These are phyloP conservation scores for Euplagia quadripunctaria DNA, from an alignment of 2,888 invertebrate species.

Conservation along the genomic window DNA sequence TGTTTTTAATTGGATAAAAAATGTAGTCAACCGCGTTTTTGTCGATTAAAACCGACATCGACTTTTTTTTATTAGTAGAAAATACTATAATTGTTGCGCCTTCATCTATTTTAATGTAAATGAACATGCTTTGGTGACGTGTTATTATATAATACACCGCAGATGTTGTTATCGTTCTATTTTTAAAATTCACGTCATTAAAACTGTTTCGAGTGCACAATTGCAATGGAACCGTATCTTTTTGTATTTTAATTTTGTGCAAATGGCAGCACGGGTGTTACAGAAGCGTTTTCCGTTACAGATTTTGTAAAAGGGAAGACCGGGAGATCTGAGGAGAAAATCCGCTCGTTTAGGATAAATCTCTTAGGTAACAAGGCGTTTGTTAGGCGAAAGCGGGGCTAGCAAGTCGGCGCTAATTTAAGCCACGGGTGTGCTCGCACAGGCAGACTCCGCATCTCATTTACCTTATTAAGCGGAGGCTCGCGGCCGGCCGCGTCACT, in stretches of 20 bases:
- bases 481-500: conserved; percentile 77
- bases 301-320: conserved; percentile 34
- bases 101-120: conserved; percentile 56
- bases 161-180: conserved; percentile 26
- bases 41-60: conserved; percentile 56
- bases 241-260: conserved; percentile 38
- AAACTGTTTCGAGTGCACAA: conserved; percentile 34
- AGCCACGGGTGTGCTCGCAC: conserved; percentile 56
- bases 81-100: conserved; percentile 47
- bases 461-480: conserved; percentile 79
- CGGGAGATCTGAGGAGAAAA: conserved; percentile 53
- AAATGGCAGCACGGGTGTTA: conserved; percentile 30
- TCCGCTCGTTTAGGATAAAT: conserved; percentile 69
- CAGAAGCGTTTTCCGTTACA: conserved; percentile 27
- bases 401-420: conserved; percentile 69
- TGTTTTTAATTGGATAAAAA: conserved; percentile 81
- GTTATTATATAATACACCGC: conserved; percentile 37
- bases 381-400: conserved; percentile 61
- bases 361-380: conserved; percentile 73
- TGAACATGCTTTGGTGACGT: conserved; percentile 49
- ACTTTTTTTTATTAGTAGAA: conserved; percentile 50
- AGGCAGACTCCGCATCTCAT: conserved; percentile 73
- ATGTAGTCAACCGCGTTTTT: conserved; percentile 67
- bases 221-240: conserved; percentile 35
- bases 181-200: conserved; percentile 42